Evolutionary conservation across 1,140 invertebrate species (phyloP), one percentile per base, ranked within the genome.

Genomic region (Drosophila chauvacae): DNA sequence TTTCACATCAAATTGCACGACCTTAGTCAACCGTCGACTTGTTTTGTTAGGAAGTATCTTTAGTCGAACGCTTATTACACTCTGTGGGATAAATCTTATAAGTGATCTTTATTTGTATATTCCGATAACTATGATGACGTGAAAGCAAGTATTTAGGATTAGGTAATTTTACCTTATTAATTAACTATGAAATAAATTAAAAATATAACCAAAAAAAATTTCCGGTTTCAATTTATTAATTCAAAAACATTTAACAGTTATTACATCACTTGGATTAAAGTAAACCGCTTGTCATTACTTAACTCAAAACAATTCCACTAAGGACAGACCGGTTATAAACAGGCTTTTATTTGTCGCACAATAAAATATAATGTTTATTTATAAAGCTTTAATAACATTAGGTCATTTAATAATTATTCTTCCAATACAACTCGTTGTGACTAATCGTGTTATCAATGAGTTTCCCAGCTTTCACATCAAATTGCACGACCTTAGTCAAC

Each of bases 1-100:
- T 74, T 73, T 62, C 57, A 35, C 35, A 62, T 14, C 70, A 45
- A 55, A 28, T 74, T 47, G n/a, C 33, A 14, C 48, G 71, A 62
- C 69, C 71, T 74, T 60, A 42, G 26, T n/a, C 41, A 37, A 33
- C 23, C 48, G 42, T 26, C 33, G 33, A 35, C 16, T 30, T 33
- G 44, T 65, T 75, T 33, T 1, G 30, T 10, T 33, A 9, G 9
- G 30, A 33, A 33, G 2, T 33, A 10, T 30, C 7, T 30, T 30
- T 7, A 33, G 30, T 9, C 9, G 30, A 33, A 1, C 28, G 6
- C 6, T 30, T 0, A 30, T 30, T 30, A 7, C 7, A 28, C 5
- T 7, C 28, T 28, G 1, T 7, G 28, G 28, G 28, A 30, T 30
- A 9, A 33, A 33, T 33, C 33, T 3, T 0, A 33, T 11, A 33